phyloP scores from a whole-genome alignment of 2,113 vertebrate species.

The Ciconia boyciana region DNA sequence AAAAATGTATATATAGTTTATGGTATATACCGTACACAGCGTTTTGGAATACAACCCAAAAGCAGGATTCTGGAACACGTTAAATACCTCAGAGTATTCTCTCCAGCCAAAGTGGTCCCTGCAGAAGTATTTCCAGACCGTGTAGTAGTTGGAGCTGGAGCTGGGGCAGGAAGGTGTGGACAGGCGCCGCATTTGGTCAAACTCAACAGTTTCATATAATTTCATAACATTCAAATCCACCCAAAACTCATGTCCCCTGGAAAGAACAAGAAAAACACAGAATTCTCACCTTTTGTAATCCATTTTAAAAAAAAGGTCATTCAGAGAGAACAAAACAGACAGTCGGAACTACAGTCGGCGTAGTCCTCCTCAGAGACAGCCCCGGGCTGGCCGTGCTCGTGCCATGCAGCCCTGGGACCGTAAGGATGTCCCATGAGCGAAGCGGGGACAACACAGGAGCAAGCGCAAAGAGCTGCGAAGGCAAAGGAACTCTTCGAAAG shows the following conservation, averaged over 20 bases:
- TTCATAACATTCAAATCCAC: constrained; percentile 89
- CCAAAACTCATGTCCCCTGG: constrained; percentile 89
- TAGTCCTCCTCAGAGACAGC: neutral
- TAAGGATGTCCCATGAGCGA: neutral
- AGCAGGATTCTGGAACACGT: neutral
- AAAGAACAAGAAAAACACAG: neutral
- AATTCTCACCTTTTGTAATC: neutral
- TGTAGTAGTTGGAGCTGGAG: constrained; percentile 84
- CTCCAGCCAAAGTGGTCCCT: constrained; percentile 99
- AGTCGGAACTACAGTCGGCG: too few relatives aligned
- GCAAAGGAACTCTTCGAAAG: neutral
- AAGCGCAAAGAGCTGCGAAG: neutral
- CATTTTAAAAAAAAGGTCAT: neutral
- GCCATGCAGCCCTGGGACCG: neutral
- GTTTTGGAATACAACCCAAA: neutral
- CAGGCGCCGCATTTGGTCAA: constrained; percentile 89
- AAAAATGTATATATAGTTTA: accelerated
- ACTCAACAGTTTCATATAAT: constrained; percentile 87
- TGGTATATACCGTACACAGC: accelerated
- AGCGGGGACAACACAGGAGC: neutral
- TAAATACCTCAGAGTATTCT: constrained; percentile 93
- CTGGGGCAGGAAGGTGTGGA: constrained; percentile 83
- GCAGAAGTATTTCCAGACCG: constrained; percentile 98
- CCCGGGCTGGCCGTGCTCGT: neutral
- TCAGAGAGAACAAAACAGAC: neutral